These are phyloP conservation scores for Corvus hawaiiensis DNA, from an alignment of 2,113 vertebrate species.

Conservation along the genomic window DNA sequence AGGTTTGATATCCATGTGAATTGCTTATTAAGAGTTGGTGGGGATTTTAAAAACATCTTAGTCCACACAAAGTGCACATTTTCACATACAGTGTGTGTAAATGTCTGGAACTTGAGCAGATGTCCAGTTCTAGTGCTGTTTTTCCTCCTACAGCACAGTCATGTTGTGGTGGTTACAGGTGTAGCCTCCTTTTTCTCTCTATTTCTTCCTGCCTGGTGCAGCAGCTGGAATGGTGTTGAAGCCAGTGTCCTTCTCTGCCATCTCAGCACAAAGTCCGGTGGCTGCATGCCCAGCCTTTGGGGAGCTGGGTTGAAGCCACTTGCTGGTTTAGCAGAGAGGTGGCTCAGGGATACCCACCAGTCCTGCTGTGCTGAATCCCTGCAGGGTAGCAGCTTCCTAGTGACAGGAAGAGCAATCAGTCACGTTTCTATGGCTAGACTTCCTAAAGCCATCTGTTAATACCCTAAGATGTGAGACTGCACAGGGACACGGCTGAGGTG, in stretches of 20 bases:
- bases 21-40: not conserved
- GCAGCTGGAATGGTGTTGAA: not conserved
- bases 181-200: not conserved
- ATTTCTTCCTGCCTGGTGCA: not conserved
- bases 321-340: not conserved
- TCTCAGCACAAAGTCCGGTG: not conserved
- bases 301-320: not conserved
- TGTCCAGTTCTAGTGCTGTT: not conserved
- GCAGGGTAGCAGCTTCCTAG: not conserved
- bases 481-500: not conserved
- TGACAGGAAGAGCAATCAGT: not conserved
- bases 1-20: not conserved
- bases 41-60: not conserved
- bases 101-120: not conserved
- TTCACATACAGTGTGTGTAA: not conserved
- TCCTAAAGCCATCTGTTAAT: not conserved
- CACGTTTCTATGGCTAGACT: not conserved
- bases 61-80: not conserved
- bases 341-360: not conserved
- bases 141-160: not conserved
- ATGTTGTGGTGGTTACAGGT: not conserved
- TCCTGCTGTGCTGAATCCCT: not conserved
- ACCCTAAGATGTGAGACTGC: not conserved
- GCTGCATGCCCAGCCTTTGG: not conserved
- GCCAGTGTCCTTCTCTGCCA: accelerated